A percentile compares a stretch with the other conserved stretches of the same genome.
Conservation (phyloP, 2,797 vertebrate species). For the Coranthus polyacanthus region DNA sequence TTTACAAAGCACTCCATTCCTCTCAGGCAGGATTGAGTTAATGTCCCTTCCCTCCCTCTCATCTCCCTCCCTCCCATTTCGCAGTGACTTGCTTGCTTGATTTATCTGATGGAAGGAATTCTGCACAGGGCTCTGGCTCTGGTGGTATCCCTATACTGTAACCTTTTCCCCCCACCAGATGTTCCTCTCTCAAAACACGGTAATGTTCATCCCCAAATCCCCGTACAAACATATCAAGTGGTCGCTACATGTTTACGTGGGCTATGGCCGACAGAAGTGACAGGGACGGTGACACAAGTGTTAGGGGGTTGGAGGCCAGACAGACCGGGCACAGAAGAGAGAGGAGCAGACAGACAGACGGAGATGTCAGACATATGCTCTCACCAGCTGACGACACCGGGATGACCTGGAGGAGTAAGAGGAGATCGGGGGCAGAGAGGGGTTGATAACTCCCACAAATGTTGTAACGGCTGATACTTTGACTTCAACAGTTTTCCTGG, state of each 20-base stretch:
- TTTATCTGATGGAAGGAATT: slow-evolving; percentile 91
- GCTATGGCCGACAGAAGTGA: slow-evolving; percentile 75
- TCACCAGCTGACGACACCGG: slow-evolving; percentile 75
- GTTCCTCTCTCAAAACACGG: slow-evolving; percentile 87
- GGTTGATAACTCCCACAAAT: slow-evolving; percentile 77
- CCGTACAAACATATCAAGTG: slow-evolving; percentile 87
- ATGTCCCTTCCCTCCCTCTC: slow-evolving; percentile 65
- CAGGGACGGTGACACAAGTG: slow-evolving; percentile 66
- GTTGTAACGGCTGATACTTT: slow-evolving; percentile 70
- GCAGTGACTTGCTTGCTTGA: slow-evolving; percentile 85
- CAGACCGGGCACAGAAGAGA: slow-evolving; percentile 27
- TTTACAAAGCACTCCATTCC: slow-evolving; percentile 68
- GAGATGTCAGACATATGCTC: slow-evolving; percentile 79
- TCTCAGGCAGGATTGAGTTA: slow-evolving; percentile 84
- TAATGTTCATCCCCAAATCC: slow-evolving; percentile 86
- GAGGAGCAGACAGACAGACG: slow-evolving; percentile 50
- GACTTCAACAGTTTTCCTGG: slow-evolving; percentile 64
- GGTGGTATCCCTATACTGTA: slow-evolving; percentile 85
- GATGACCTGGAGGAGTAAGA: slow-evolving; percentile 73
- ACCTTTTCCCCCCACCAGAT: slow-evolving; percentile 89
- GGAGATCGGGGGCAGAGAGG: slow-evolving; percentile 65
- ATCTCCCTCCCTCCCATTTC: slow-evolving; percentile 70
- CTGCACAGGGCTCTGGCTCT: slow-evolving; percentile 82
- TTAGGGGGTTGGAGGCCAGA: slow-evolving; percentile 24
- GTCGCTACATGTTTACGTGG: slow-evolving; percentile 81